Base-by-base conservation (phyloP, 2,888 invertebrate genomes). In the Entomobrya proxima region DNA sequence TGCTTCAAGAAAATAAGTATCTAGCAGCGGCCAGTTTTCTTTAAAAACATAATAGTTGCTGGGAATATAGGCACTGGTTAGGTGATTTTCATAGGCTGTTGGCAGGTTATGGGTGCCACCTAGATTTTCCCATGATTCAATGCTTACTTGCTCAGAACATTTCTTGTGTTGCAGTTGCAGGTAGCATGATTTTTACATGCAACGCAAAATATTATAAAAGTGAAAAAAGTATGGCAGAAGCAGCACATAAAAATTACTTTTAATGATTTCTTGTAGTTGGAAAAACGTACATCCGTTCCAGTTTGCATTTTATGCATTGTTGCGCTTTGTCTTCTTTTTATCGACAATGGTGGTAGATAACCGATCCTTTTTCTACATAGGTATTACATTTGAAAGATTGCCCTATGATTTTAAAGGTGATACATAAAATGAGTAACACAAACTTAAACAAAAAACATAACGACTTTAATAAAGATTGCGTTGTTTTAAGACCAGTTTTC, bases 51-150 rank as follows among this genome's bases (percentile, higher is more conserved):
- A 64, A 55, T 55, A 55, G 24, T 9, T 3, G 32, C 7, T n/a
- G 32, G 32, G 3, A 64, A 18, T 77, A 58, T 77, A 61, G 58
- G 40, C 47, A 47, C 50, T 30, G 27, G 75, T 6, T 64, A 37
- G 79, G 72, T 72, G 72, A 58, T 81, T 72, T 72, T 81, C 81
- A 81, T 81, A 72, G 81, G 81, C 61, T 81, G 44, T 24, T 52
- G 69, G 52, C 35, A 18, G 21, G 35, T 11, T 15, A 9, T 80
- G 72, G 81, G 81, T 58, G 81, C 81, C 81, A 81, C 81, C 81
- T 81, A 55, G 74, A 75, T 82, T 69, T 82, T 82, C 75, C 75
- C 82, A 82, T 40, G 50, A 44, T 11, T 72, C 47, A 24, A 7
- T 69, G 13, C 44, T 44, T 40, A 21, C 2, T 18, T 69, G 69